Evolutionary conservation across 37 sponge, comb jelly and placozoan species (phyloP).

Genomic region (Sycon ciliatum): DNA sequence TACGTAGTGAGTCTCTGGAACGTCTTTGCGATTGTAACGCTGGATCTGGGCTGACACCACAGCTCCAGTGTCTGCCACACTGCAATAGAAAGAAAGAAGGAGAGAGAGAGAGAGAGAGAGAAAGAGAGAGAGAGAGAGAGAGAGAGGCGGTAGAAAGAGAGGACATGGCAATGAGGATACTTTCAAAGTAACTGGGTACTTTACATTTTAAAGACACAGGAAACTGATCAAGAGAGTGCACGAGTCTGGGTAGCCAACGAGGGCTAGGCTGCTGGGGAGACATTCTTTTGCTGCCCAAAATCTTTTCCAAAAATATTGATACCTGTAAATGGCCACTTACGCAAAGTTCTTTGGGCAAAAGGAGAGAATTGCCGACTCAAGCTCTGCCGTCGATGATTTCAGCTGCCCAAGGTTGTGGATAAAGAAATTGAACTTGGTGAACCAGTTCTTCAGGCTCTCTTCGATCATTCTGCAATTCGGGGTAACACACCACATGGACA

Average conservation of each 20-base stretch:
- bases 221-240: too few relatives aligned
- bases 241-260: too few relatives aligned
- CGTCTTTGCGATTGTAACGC: too few relatives aligned
- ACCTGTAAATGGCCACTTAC: background rate
- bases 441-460: constrained; percentile 58
- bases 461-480: constrained; percentile 59
- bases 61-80: too few relatives aligned
- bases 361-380: constrained; percentile 17
- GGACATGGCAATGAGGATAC: background rate
- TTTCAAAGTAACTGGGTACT: background rate
- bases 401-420: constrained; percentile 81
- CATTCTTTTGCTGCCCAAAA: too few relatives aligned
- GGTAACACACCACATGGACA: background rate
- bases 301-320: too few relatives aligned
- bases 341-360: constrained; percentile 30
- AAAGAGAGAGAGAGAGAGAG: background rate
- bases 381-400: constrained; percentile 24
- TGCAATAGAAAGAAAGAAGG: too few relatives aligned
- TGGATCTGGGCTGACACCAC: too few relatives aligned
- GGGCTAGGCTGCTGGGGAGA: too few relatives aligned
- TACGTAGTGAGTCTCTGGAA: too few relatives aligned
- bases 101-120: background rate
- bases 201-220: background rate
- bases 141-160: background rate
- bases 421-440: constrained; percentile 80